phyloP scores from a whole-genome alignment of 1,140 invertebrate species.

The Aradophagus sp. region DNA sequence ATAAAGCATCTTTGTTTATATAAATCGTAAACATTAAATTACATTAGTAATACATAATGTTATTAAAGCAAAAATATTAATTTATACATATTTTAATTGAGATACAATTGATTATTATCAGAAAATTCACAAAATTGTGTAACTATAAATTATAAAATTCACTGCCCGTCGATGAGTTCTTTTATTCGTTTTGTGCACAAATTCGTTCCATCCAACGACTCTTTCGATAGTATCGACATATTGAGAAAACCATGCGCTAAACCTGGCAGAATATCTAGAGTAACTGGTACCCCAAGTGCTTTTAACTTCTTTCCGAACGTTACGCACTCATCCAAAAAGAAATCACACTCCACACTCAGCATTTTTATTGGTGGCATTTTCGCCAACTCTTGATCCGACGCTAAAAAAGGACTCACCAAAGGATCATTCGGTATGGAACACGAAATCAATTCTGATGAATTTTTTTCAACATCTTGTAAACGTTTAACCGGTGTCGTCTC shows the following conservation, averaged over 20 bases:
- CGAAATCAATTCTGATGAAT: constrained; percentile 82
- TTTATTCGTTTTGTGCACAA: constrained; percentile 83
- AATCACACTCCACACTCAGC: constrained; percentile 93
- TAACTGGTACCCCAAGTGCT: constrained; percentile 82
- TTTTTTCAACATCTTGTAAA: constrained; percentile 63
- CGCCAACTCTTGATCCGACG: constrained; percentile 83
- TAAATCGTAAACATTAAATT: too few species aligned
- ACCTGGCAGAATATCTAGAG: constrained; percentile 90
- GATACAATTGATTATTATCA: too few species aligned
- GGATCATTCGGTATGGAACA: constrained; percentile 87
- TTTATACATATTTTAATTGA: too few species aligned
- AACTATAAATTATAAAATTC: too few species aligned
- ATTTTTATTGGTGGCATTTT: constrained; percentile 87
- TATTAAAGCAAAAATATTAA: too few species aligned
- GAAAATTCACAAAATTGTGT: too few species aligned
- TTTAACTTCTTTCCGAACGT: constrained; percentile 93
- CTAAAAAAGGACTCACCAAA: constrained; percentile 90
- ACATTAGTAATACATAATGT: too few species aligned
- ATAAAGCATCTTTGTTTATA: too few species aligned
- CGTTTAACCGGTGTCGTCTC: constrained; percentile 59
- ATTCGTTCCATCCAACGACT: constrained; percentile 86
- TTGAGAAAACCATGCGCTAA: constrained; percentile 98
- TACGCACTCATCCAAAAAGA: constrained; percentile 96
- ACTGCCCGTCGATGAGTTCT: constrained; percentile 78
- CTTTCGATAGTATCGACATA: constrained; percentile 85